Evolutionary conservation across 2,797 vertebrate genomes (phyloP), one percentile per base, ranked within the genome.

Genomic region (Gymnopithys bicolor): DNA sequence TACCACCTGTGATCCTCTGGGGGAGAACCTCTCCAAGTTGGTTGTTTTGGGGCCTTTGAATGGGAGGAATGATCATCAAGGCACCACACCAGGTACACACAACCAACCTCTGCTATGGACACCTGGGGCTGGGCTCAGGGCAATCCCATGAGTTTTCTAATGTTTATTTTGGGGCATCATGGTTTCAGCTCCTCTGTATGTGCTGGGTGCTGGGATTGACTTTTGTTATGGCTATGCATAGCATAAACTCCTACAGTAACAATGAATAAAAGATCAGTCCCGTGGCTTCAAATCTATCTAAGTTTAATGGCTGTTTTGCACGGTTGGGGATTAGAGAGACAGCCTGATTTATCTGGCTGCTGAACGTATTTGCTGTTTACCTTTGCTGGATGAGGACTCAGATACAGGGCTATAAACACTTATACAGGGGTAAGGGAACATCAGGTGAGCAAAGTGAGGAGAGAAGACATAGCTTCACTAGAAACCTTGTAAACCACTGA

Each of bases 21-120:
- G 32, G 43, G 27, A 73, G 11, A 32, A n/a, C 43, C 28, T 79
- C 89, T 70, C 39, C 37, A 53, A 45, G 30, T 2, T 13, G 19
- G 14, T 13, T 22, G 30, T 62, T 83, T 43, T 19, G 49, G 43
- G 39, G 30, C 14, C 58, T 67, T 52, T 53, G 49, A 67, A 75
- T 12, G 5, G 32, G 30, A 90, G 30, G 22, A 75, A 41, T 0
- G 0, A 11, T 5, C 19, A 16, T 2, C 0, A 0, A 87, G 35
- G n/a, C 15, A 37, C 18, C 32, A 7, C 13, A 41, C 32, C 35
- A 79, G n/a, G 13, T 32, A 16, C 2, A 18, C 5, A 63, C 23
- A 55, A 25, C 14, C 27, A 39, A 35, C n/a, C 32, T 51, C 59
- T 62, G 48, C 55, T 74, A 55, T 33, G 64, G 80, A 52, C 48